phyloP scores from a whole-genome alignment of 2,888 invertebrate genomes.

The Protonemura montana region DNA sequence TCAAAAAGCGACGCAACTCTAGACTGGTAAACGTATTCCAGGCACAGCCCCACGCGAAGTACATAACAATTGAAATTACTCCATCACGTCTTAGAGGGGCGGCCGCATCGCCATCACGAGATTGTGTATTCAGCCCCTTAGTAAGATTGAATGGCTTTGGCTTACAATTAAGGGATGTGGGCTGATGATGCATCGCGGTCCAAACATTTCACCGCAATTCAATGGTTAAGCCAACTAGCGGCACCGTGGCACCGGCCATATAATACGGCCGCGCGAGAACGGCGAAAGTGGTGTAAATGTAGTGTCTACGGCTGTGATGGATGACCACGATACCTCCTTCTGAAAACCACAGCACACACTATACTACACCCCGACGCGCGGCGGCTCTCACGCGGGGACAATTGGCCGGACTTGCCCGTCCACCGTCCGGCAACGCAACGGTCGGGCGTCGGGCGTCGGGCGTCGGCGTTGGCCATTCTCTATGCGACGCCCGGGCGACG shows the following conservation, averaged over 20 bases:
- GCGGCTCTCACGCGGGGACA: slow-evolving; percentile 28
- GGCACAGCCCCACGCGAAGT: not conserved
- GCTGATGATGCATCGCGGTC: not conserved
- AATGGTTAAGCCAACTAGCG: not conserved
- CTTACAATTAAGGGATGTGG: slow-evolving; percentile 9
- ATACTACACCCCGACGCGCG: not conserved
- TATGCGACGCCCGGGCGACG: not conserved
- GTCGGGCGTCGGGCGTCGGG: not conserved
- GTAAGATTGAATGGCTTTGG: not conserved
- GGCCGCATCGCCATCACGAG: not conserved
- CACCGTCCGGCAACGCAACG: not conserved
- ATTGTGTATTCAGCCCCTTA: not conserved
- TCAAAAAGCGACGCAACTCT: not conserved
- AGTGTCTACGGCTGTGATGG: slow-evolving; percentile 22
- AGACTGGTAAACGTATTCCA: not conserved
- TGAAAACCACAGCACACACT: slow-evolving; percentile 4
- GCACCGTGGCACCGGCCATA: not conserved
- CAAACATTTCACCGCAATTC: not conserved
- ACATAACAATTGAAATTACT: not conserved
- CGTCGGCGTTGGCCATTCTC: slow-evolving; percentile 7
- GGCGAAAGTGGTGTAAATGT: slow-evolving; percentile 1
- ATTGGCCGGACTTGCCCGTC: slow-evolving; percentile 22
- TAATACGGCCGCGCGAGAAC: not conserved
- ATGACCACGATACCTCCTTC: slow-evolving; percentile 16
- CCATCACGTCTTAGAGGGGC: not conserved